Conservation (phyloP, 2,113 vertebrate genomes). For the Benthochromis sp. region DNA sequence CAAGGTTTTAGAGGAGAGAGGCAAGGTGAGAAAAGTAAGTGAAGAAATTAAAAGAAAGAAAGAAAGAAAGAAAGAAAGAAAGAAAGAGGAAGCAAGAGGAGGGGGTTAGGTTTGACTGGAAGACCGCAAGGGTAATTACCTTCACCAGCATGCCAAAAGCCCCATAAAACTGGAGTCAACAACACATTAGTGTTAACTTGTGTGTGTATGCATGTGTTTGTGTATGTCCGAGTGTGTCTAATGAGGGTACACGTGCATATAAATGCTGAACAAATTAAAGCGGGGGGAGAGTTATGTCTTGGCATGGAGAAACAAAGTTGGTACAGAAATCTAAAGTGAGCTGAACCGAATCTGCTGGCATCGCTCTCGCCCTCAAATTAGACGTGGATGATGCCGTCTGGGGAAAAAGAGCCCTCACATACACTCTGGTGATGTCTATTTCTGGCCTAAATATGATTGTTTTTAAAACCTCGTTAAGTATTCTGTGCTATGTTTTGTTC, state of each 20-base stretch:
- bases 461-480: not conserved
- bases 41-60: not conserved
- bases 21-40: slow-evolving; percentile 37
- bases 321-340: slow-evolving; percentile 8
- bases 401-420: not conserved
- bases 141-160: slow-evolving; percentile 69
- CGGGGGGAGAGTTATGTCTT: slow-evolving; percentile 10
- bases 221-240: slow-evolving; percentile 47
- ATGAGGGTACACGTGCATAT: slow-evolving; percentile 53
- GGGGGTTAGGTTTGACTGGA: slow-evolving; percentile 49
- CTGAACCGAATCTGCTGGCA: not conserved
- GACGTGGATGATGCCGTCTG: slow-evolving; percentile 16
- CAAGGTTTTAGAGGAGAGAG: not conserved
- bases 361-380: slow-evolving; percentile 5
- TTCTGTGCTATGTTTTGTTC: not conserved
- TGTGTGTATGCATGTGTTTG: slow-evolving; percentile 49
- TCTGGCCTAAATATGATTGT: not conserved
- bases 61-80: not conserved
- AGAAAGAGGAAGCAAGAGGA: slow-evolving; percentile 4
- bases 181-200: slow-evolving; percentile 66
- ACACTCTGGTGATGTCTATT: not conserved
- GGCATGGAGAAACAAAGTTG: slow-evolving; percentile 19
- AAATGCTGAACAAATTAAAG: slow-evolving; percentile 64
- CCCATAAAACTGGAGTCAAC: slow-evolving; percentile 71
- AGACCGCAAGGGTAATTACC: slow-evolving; percentile 73